Evolutionary conservation across 2,888 invertebrate species (phyloP).

Genomic region (Sussaba pulchella): DNA sequence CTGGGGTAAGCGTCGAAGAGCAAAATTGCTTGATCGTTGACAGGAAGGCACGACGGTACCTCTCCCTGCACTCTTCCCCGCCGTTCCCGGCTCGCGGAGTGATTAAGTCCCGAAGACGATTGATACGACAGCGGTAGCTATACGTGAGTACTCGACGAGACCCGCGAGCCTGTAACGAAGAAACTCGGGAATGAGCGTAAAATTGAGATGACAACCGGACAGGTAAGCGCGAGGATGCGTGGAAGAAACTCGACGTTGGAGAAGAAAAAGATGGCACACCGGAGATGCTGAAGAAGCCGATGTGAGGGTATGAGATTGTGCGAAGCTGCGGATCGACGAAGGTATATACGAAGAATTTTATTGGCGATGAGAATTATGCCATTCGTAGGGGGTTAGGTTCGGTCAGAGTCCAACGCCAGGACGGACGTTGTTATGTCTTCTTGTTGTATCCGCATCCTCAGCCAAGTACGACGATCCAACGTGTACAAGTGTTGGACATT

Average conservation of each 20-base stretch:
- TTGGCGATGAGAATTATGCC: slow-evolving; percentile 4
- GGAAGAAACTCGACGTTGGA: slow-evolving; percentile 54
- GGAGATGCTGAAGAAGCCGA: slow-evolving; percentile 37
- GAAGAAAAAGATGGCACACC: slow-evolving; percentile 30
- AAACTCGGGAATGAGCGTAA: slow-evolving; percentile 59
- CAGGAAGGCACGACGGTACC: slow-evolving; percentile 42
- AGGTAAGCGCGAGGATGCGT: slow-evolving; percentile 52
- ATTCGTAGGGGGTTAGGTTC: too few species aligned
- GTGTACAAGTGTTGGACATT: slow-evolving; percentile 28
- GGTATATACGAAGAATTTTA: slow-evolving; percentile 32
- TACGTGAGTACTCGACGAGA: slow-evolving; percentile 35
- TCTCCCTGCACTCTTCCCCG: slow-evolving; percentile 3
- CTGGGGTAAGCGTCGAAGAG: slow-evolving; percentile 36
- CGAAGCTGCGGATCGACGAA: slow-evolving; percentile 3
- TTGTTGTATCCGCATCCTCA: too few species aligned
- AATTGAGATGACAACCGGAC: slow-evolving; percentile 66
- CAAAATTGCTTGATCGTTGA: slow-evolving; percentile 63
- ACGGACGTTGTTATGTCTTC: too few species aligned
- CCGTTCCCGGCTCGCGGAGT: slow-evolving; percentile 8
- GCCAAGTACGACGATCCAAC: too few species aligned
- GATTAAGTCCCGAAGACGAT: slow-evolving; percentile 66
- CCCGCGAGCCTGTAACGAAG: slow-evolving; percentile 11
- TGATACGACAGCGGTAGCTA: slow-evolving; percentile 58
- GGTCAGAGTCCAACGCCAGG: too few species aligned
- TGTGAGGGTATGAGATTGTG: background rate